Evolutionary conservation across 92 coral and sea anemone genomes (phyloP), one percentile per base, ranked within the genome.

Genomic region (Meandrina meandrites): DNA sequence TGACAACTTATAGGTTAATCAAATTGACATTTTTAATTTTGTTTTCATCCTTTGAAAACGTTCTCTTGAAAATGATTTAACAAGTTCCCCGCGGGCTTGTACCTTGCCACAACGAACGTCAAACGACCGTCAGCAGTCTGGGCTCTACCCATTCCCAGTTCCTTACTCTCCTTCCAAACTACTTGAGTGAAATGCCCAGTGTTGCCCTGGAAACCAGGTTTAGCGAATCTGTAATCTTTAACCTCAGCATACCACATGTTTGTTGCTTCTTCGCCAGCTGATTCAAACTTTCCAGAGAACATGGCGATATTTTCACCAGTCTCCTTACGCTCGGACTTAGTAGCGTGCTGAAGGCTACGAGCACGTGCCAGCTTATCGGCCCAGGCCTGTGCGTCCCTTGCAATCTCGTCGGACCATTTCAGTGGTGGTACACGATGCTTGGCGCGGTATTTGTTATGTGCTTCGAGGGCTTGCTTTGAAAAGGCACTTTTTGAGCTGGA

Each of bases 101-200:
- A 96, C 73, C 99, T 92, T 21, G 92, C 98, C 71, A 96, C 99
- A 50, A 96, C 99, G 42, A 86, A 93, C 37, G 93, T 81, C 34
- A 91, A 83, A 53, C 88, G 84, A 35, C 98, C 98, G 76, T 90
- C 97, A 13, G 93, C 79, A 34, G 94, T 89, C 78, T 91, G 86
- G 60, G 99, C 98, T 36, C 91, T 89, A 68, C 95, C 99, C 91
- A 96, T 89, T 36, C 99, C 99, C 64, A 94, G 84, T 81, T 94
- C 98, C 32, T 40, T 92, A 77, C 95, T 93, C 8, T 77, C 94
- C 64, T 90, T 96, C 99, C 99, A 97, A 18, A 97, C 98, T 16
- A 97, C 90, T 68, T 97, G 99, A 77, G 99, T 97, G 51, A 97
- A 97, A 78, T 95, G 98, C 53, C 98, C 96, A 47, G 99, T 92